Conservation (phyloP, 2,113 vertebrate species). For the Corvus hawaiiensis region DNA sequence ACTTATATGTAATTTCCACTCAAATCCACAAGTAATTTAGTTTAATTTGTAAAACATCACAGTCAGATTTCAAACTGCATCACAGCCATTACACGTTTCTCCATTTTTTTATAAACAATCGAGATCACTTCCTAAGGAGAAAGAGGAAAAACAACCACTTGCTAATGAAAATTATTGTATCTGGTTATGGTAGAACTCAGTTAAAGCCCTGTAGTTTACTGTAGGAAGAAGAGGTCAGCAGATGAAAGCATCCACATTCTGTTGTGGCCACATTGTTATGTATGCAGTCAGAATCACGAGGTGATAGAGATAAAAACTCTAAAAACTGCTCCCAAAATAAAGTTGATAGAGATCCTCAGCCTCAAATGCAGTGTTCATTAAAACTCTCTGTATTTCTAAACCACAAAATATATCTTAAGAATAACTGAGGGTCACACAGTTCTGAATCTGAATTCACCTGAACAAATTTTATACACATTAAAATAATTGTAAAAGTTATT, state of each 20-base stretch:
- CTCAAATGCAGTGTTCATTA: neutral
- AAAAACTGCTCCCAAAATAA: neutral
- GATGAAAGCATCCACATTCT: neutral
- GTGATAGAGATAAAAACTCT: neutral
- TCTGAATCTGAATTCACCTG: neutral
- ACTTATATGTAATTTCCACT: neutral
- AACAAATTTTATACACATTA: neutral
- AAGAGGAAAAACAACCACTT: neutral
- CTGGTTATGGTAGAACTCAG: neutral
- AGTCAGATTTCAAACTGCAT: neutral
- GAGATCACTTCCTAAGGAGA: neutral
- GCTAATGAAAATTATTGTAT: neutral
- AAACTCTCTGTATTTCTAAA: neutral
- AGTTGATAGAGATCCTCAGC: neutral
- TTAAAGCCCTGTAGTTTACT: neutral
- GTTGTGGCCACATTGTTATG: neutral
- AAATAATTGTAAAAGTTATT: neutral
- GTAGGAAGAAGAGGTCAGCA: neutral
- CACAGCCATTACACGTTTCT: neutral
- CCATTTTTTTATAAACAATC: neutral
- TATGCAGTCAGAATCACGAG: neutral
- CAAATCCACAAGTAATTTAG: neutral
- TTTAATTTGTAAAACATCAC: neutral
- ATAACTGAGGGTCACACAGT: neutral
- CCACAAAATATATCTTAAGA: neutral